Evolutionary conservation across 2,113 vertebrate genomes (phyloP).

Genomic region (Bufo gargarizans): DNA sequence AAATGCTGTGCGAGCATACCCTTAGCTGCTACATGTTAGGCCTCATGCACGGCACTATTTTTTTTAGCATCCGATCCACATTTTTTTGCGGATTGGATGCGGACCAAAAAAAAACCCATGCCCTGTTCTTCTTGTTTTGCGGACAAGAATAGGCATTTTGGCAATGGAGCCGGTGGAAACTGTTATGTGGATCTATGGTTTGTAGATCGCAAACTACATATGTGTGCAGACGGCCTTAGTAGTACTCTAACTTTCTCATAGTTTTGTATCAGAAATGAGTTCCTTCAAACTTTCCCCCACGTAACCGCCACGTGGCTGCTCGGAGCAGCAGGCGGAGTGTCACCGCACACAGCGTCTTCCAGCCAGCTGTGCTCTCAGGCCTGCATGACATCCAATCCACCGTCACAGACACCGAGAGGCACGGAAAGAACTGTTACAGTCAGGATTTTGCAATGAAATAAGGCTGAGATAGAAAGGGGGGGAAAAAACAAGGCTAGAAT

Average conservation of each 20-base stretch:
- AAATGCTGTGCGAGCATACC: no score
- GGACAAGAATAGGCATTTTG: no score
- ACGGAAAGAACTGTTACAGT: conserved; percentile 33
- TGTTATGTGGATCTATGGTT: no score
- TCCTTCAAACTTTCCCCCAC: not conserved
- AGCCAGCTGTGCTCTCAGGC: conserved; percentile 33
- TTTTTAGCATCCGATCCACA: no score
- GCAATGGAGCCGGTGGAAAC: no score
- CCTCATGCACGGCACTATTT: no score
- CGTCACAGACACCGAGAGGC: conserved; percentile 2
- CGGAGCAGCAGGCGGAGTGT: not conserved
- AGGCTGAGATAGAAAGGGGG: conserved; percentile 20
- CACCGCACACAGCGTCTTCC: not conserved
- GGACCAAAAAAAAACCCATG: no score
- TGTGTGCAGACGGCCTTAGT: not conserved
- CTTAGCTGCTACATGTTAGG: no score
- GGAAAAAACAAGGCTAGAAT: conserved; percentile 45
- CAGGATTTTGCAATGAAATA: conserved; percentile 23
- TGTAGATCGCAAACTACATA: no score
- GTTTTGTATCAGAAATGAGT: no score
- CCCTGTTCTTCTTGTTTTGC: no score
- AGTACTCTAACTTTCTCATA: not conserved
- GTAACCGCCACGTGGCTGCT: not conserved
- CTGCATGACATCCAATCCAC: conserved; percentile 11
- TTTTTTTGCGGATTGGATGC: no score